Conservation (phyloP, 2,113 vertebrate species). For the Alligator sinensis region DNA sequence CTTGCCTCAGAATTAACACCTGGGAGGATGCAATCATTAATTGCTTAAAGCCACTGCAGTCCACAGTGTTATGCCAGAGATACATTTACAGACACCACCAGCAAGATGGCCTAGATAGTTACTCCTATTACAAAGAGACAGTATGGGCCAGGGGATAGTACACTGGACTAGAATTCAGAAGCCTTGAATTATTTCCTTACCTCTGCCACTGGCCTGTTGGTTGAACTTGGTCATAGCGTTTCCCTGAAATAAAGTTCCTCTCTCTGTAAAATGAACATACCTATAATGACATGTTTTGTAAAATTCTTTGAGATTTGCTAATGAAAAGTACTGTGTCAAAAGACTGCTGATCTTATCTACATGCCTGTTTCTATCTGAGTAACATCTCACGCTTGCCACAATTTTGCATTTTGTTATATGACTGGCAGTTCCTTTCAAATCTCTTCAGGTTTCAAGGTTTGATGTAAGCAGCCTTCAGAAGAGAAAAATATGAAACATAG, state of each 20-base stretch:
- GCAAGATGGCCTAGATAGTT: too few relatives aligned
- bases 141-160: too few relatives aligned
- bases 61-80: neutral
- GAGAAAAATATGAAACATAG: neutral
- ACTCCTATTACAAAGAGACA: too few relatives aligned
- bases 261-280: neutral
- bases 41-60: neutral
- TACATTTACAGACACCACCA: rapidly evolving
- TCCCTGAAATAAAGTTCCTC: neutral
- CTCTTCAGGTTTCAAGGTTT: neutral
- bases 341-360: neutral
- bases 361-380: neutral
- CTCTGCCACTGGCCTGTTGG: too few relatives aligned
- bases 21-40: too few relatives aligned
- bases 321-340: neutral
- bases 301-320: neutral
- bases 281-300: neutral
- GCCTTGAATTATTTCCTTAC: too few relatives aligned
- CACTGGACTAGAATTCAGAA: too few relatives aligned
- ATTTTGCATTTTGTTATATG: rapidly evolving
- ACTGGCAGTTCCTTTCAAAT: neutral
- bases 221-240: too few relatives aligned
- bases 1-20: too few relatives aligned
- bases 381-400: neutral
- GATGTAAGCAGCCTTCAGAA: neutral